Evolutionary conservation across 1,140 invertebrate genomes (phyloP), one percentile per base, ranked within the genome.

Genomic region (Palaemon carinicauda): DNA sequence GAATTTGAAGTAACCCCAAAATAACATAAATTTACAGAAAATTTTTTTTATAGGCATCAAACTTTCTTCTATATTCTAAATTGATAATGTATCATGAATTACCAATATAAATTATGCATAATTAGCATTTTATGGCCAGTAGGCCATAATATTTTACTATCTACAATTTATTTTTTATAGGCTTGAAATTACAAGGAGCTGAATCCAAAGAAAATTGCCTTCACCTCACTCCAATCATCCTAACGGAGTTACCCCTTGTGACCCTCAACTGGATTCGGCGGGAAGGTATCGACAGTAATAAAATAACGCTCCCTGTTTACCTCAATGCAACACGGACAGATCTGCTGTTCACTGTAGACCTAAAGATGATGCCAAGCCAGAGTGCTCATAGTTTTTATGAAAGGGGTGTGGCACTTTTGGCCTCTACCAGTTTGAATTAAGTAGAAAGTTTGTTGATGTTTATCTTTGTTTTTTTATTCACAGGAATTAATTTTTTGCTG

Each of bases 311-410:
- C 78, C 98, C 98, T 0, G 97, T 99, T 88, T 99, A 99, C 92
- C 93, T 99, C 89, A 99, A 99, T 92, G 96, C 97, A 33, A 98
- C 98, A 3, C 94, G 98, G 88, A 96, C 95, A 0, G 98, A 99
- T 91, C 92, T 99, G 71, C 92, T 99, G 79, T 99, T 99, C 92
- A 99, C 97, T 0, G 95, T 99, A 77, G 97, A 99, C 90, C 94
- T 99, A 90, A 96, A 96, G 89, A 95, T 97, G 52, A 96, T 96
- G 51, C 94, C 95, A 82, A 95, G 95, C 87, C 96, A 96, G 92
- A 96, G 97, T 91, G 95, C 95, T 87, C 97, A 96, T 91, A 96
- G 95, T 91, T 98, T 99, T 93, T 99, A 99, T 92, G 98, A 99
- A 92, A 94, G 98, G 84, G 98, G 98, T 85, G 98, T 99, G 1